These are phyloP conservation scores for Brienomyrus brachyistius DNA, from an alignment of 2,113 vertebrate species.

Conservation along the genomic window DNA sequence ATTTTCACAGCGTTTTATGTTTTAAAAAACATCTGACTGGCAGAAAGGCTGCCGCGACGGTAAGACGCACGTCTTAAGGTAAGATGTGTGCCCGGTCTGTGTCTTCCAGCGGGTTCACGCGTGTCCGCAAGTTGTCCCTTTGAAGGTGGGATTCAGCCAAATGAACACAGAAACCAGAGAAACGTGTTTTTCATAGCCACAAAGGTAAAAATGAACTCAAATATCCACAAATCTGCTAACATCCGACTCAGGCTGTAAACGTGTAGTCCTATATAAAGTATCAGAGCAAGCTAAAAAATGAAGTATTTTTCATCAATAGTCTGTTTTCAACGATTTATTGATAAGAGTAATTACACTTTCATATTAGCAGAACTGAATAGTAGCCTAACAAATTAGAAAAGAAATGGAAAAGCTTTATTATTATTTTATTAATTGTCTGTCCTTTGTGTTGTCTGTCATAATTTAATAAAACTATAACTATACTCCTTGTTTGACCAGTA, in stretches of 20 bases:
- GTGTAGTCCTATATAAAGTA: not conserved
- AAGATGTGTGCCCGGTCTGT: not conserved
- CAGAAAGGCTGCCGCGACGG: not conserved
- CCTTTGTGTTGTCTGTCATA: not conserved
- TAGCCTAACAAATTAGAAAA: not conserved
- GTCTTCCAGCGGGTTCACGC: not conserved
- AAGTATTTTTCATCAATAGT: not conserved
- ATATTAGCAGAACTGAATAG: not conserved
- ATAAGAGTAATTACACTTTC: not conserved
- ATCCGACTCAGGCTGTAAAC: constrained; percentile 3
- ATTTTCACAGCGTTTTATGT: not conserved
- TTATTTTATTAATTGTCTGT: not conserved
- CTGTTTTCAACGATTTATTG: not conserved
- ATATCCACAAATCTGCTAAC: not conserved
- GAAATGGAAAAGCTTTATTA: not conserved
- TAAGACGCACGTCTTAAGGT: not conserved
- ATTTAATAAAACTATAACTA: not conserved
- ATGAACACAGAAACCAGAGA: not conserved
- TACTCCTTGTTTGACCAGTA: not conserved
- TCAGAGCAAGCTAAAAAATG: not conserved
- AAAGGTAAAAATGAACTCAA: not conserved
- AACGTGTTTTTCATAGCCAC: not conserved
- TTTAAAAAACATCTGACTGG: not conserved
- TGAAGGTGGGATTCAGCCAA: not conserved
- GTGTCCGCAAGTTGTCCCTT: not conserved